A percentile compares a stretch with the other conserved stretches of the same genome.
phyloP scores from a whole-genome alignment of 1,140 invertebrate species.

The Drosophila santomea region DNA sequence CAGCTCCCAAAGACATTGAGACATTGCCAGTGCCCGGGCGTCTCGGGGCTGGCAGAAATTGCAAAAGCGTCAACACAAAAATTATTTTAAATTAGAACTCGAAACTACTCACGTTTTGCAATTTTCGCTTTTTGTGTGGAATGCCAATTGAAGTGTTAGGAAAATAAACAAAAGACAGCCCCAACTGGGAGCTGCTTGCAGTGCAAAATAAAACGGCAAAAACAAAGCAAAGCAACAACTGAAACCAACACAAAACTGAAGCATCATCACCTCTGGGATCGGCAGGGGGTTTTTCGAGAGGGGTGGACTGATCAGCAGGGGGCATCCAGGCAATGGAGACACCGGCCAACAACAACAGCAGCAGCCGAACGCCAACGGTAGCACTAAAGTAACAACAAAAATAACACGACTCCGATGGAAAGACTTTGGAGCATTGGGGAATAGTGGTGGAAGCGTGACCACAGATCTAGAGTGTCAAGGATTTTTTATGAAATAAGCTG shows the following conservation, averaged over 20 bases:
- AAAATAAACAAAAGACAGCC: constrained; percentile 77
- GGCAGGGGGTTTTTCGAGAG: neutral
- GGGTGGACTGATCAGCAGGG: constrained; percentile 25
- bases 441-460: constrained; percentile 48
- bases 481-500: neutral
- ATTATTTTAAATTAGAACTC: constrained; percentile 84
- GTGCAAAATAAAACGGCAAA: constrained; percentile 37
- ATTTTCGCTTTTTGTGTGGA: constrained; percentile 82
- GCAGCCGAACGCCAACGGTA: constrained; percentile 62
- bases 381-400: constrained; percentile 80
- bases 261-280: constrained; percentile 71
- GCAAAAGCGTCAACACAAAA: constrained; percentile 83
- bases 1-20: constrained; percentile 50
- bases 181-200: constrained; percentile 67
- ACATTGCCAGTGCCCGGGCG: constrained; percentile 56
- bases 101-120: constrained; percentile 83
- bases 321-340: constrained; percentile 33
- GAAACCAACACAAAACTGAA: constrained; percentile 66
- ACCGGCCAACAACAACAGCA: constrained; percentile 46
- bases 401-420: constrained; percentile 70
- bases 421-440: constrained; percentile 32
- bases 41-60: constrained; percentile 66
- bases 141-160: constrained; percentile 83
- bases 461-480: constrained; percentile 2
- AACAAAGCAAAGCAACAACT: constrained; percentile 33